A percentile compares a stretch with the other conserved stretches of the same genome.
Conservation (phyloP, 2,113 vertebrate species). For the Oenanthe oenanthe region DNA sequence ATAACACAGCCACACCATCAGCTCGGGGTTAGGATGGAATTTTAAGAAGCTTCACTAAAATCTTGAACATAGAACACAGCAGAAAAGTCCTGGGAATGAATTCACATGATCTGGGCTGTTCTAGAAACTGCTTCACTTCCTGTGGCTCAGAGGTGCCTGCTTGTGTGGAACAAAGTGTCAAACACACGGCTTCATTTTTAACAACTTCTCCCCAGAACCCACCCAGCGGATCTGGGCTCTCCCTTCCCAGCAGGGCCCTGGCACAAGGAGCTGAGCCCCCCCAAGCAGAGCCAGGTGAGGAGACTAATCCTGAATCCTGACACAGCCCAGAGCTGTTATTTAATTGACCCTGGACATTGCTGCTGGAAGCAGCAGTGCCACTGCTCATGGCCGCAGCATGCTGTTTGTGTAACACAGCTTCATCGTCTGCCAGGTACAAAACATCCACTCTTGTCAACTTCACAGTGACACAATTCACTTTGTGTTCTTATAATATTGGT, state of each 20-base stretch:
- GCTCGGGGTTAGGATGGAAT: not conserved
- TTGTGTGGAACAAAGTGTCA: not conserved
- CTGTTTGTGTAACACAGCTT: not conserved
- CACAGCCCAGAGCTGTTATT: not conserved
- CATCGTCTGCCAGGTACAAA: not conserved
- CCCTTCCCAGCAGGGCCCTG: not conserved
- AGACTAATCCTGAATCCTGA: not conserved
- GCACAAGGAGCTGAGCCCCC: not conserved
- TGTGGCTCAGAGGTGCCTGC: not conserved
- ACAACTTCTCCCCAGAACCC: not conserved
- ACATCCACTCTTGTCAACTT: not conserved
- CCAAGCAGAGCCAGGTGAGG: not conserved
- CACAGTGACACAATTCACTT: not conserved
- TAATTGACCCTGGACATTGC: not conserved
- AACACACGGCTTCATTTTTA: fast-evolving
- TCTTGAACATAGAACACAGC: not conserved
- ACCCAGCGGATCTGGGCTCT: fast-evolving
- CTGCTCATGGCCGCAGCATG: fast-evolving
- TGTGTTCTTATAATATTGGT: not conserved
- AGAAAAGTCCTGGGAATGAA: not conserved
- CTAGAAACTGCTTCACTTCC: not conserved
- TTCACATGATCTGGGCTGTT: fast-evolving
- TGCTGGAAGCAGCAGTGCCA: not conserved
- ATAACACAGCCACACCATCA: not conserved
- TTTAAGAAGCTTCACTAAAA: not conserved